Evolutionary conservation across 2,888 invertebrate genomes (phyloP).

Genomic region (Synergus umbraculus): DNA sequence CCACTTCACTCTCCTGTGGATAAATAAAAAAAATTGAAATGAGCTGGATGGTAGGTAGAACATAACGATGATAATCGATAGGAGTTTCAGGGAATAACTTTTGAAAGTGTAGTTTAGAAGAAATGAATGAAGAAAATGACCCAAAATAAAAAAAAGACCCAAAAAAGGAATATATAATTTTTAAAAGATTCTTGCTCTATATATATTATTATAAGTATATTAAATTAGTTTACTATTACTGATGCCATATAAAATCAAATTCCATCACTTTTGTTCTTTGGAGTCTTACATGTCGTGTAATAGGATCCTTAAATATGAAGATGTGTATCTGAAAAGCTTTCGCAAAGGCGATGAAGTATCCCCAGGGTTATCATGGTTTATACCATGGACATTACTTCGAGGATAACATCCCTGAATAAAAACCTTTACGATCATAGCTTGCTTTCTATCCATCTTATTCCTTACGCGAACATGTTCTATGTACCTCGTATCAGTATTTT

Average conservation of each 20-base stretch:
- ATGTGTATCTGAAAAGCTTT: not conserved
- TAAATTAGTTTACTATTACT: no score
- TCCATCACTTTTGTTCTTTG: not conserved
- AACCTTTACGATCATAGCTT: slow-evolving; percentile 16
- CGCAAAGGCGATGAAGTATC: slow-evolving; percentile 8
- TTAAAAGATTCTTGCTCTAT: no score
- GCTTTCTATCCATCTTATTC: slow-evolving; percentile 30
- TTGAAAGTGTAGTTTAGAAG: no score
- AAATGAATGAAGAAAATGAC: no score
- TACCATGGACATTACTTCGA: slow-evolving; percentile 22
- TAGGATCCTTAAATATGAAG: not conserved
- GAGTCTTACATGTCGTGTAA: not conserved
- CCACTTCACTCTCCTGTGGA: not conserved
- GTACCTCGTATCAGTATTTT: slow-evolving; percentile 13
- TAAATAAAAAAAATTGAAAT: not conserved
- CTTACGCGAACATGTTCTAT: slow-evolving; percentile 1
- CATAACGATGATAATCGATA: not conserved
- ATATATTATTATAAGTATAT: no score
- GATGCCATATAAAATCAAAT: no score
- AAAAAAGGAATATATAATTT: no score
- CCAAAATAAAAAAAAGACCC: no score
- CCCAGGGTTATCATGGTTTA: slow-evolving; percentile 14
- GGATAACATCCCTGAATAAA: slow-evolving; percentile 25
- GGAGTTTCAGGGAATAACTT: no score
- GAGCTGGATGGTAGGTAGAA: not conserved